phyloP scores from a whole-genome alignment of 2,113 vertebrate species.

The Saccopteryx leptura region DNA sequence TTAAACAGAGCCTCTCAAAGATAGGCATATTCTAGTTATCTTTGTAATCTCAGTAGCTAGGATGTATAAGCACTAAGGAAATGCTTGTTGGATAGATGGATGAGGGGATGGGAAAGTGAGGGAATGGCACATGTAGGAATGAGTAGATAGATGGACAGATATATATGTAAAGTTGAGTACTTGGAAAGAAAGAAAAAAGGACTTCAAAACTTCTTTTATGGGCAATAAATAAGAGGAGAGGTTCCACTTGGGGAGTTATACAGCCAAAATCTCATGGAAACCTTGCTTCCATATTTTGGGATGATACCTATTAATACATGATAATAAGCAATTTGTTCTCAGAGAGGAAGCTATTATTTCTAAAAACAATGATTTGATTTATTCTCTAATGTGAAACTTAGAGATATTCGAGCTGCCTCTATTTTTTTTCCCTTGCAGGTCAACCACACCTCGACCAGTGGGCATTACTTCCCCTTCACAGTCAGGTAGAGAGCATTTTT shows the following conservation, averaged over 20 bases:
- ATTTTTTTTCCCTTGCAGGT: conserved; percentile 77
- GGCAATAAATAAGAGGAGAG: conserved; percentile 4
- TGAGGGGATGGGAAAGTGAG: not conserved
- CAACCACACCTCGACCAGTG: conserved; percentile 91
- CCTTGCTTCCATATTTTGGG: not conserved
- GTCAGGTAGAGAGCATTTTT: conserved; percentile 75
- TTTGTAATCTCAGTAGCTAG: conserved; percentile 45
- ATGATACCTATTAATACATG: not conserved
- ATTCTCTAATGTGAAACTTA: not conserved
- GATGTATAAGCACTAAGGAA: conserved; percentile 32
- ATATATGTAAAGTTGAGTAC: not conserved
- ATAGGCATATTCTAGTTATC: conserved; percentile 18
- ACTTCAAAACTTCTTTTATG: not conserved
- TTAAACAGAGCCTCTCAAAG: conserved; percentile 39
- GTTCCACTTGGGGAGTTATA: not conserved
- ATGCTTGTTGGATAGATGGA: conserved; percentile 27
- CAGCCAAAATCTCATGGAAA: not conserved
- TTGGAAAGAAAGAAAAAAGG: conserved; percentile 31
- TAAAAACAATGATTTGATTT: not conserved
- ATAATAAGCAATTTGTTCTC: not conserved
- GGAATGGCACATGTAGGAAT: not conserved
- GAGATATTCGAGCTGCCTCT: conserved; percentile 19
- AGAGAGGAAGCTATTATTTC: conserved; percentile 41
- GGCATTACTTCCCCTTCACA: conserved; percentile 93
- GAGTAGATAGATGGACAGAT: not conserved